Evolutionary conservation across 2,113 vertebrate species (phyloP).

Genomic region (Phylloscopus whistleri): DNA sequence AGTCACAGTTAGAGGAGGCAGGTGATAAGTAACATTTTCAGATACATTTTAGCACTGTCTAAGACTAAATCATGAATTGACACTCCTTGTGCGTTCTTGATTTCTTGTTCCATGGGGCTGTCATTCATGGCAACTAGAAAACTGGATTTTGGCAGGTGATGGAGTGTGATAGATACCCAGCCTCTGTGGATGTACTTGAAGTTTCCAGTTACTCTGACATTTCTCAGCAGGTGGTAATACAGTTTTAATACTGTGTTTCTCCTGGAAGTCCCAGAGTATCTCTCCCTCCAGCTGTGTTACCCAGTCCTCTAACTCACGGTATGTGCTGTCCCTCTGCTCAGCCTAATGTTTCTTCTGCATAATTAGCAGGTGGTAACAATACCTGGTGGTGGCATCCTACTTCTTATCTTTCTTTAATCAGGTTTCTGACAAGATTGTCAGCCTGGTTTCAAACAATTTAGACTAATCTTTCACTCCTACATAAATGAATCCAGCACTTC

Average conservation of each 20-base stretch:
- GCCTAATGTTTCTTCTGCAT: background rate
- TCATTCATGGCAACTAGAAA: background rate
- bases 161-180: background rate
- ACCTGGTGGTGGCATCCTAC: background rate
- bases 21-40: background rate
- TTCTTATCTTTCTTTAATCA: background rate
- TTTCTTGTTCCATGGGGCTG: background rate
- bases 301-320: background rate
- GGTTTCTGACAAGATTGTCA: background rate
- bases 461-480: background rate
- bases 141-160: background rate
- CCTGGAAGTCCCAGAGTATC: background rate
- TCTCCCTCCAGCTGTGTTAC: background rate
- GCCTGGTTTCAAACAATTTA: background rate
- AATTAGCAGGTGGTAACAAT: background rate
- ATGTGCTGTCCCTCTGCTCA: background rate
- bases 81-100: background rate
- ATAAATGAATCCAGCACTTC: background rate
- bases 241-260: constrained; percentile 1
- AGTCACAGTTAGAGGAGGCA: background rate
- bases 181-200: background rate
- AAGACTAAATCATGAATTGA: background rate
- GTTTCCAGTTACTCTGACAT: background rate
- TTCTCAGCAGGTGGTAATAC: background rate
- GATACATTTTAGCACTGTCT: background rate